Conservation (phyloP, 1,140 invertebrate genomes). For the Neodiprion lecontei region DNA sequence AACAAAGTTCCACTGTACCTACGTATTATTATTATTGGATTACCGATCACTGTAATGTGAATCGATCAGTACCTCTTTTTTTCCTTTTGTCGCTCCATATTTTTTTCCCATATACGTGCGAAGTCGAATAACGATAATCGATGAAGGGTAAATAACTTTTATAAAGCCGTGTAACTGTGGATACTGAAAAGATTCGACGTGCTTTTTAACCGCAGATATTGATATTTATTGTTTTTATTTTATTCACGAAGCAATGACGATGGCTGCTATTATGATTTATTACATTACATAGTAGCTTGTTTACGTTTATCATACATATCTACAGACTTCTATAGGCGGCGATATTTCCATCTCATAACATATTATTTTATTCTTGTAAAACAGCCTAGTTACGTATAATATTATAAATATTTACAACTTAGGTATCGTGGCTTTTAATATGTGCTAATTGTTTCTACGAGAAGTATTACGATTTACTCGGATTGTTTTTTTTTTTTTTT, state of each 20-base stretch:
- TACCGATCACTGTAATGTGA: no score
- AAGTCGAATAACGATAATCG: no score
- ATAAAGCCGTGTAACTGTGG: not conserved
- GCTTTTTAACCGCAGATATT: constrained; percentile 18
- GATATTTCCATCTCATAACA: no score
- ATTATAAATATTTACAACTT: constrained; percentile 33
- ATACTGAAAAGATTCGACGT: constrained; percentile 13
- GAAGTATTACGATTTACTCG: not conserved
- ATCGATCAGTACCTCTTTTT: no score
- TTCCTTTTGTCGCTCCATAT: no score
- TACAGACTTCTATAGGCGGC: constrained; percentile 40
- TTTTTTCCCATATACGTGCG: no score
- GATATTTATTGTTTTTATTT: constrained; percentile 9
- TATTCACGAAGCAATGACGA: not conserved
- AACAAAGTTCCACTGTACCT: no score
- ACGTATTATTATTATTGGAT: no score
- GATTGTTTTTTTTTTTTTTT: not conserved
- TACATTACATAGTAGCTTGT: constrained; percentile 35
- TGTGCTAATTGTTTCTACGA: not conserved
- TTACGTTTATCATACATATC: constrained; percentile 54
- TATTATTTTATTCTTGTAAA: constrained; percentile 28
- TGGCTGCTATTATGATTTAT: constrained; percentile 24
- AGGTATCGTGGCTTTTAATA: not conserved
- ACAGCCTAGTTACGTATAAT: constrained; percentile 27
- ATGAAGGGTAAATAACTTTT: no score